Base-by-base conservation (phyloP, 2,797 vertebrate genomes). In the Halcyon leucocephala region DNA sequence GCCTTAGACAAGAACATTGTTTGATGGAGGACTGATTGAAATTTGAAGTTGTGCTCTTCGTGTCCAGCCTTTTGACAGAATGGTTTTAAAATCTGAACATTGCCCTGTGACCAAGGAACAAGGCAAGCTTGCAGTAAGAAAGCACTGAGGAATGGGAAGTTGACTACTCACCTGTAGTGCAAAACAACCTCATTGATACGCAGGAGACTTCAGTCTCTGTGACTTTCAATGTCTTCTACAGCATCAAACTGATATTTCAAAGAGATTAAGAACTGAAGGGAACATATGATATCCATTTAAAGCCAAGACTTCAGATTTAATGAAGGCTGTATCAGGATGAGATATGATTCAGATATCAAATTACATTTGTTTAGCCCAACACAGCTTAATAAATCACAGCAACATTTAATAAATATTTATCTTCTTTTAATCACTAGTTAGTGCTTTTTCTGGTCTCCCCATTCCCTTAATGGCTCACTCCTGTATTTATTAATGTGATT, bases 341-440 rank as follows among this genome's bases (percentile, higher is more conserved):
- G 96, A 98, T 97, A 97, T 96, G 95, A 97, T 97, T 97, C 96
- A 95, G 96, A 97, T 97, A 97, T 93, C 96, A 98, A 98, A 97
- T 98, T 98, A 97, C 84, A 97, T 98, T 98, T 98, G 95, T 97
- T 98, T 97, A 97, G 96, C 90, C 84, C 95, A 95, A 94, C 95
- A 97, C 46, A 95, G 85, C 80, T 97, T 97, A 97, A 98, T 98
- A 98, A 98, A 98, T 98, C 97, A 98, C 83, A 96, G 93, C 86
- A 94, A 74, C 84, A 95, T 97, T 98, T 97, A 98, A 98, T 98
- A 98, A 98, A 98, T 98, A 98, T 98, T 97, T 98, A 98, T 98
- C 97, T 97, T 97, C 76, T 96, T 97, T 97, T 98, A 98, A 98
- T 98, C 92, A 61, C 90, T 86, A 96, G 93, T 97, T 97, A 97